Conservation (phyloP, 2,797 vertebrate genomes). For the Apogon talboti region DNA sequence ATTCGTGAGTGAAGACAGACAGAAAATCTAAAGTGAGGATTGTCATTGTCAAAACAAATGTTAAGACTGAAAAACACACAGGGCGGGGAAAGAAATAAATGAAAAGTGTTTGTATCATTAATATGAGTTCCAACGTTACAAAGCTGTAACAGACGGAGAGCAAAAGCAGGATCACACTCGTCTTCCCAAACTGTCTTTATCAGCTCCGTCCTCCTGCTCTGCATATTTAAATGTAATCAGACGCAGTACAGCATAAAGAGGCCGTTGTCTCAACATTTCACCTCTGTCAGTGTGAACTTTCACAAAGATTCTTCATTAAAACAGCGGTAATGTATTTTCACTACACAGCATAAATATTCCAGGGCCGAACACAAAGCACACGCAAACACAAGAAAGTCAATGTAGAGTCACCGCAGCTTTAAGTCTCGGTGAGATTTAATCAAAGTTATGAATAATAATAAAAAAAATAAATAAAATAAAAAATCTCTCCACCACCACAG, state of each 20-base stretch:
- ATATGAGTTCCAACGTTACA: not conserved
- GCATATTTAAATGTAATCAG: conserved; percentile 58
- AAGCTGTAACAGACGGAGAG: conserved; percentile 14
- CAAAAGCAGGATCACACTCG: conserved; percentile 23
- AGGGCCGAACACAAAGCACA: conserved; percentile 7
- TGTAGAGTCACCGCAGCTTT: not conserved
- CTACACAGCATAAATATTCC: conserved; percentile 16
- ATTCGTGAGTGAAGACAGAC: not conserved
- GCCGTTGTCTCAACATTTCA: conserved; percentile 23
- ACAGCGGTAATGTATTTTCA: conserved; percentile 20
- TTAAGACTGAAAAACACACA: no score
- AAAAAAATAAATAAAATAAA: not conserved
- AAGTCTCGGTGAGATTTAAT: conserved; percentile 6
- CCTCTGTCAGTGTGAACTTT: conserved; percentile 52
- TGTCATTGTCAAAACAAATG: not conserved
- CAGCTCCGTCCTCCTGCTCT: conserved; percentile 27
- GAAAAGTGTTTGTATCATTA: not conserved
- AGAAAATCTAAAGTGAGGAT: not conserved
- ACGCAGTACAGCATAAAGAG: conserved; percentile 17
- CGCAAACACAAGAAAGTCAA: not conserved
- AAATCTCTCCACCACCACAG: not conserved
- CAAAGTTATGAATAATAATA: not conserved
- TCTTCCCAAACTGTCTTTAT: conserved; percentile 25
- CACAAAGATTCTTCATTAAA: conserved; percentile 33
- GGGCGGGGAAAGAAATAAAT: not conserved